A percentile compares a stretch with the other conserved stretches of the same genome.
phyloP scores from a whole-genome alignment of 2,888 invertebrate species.

The Phortica okadai region DNA sequence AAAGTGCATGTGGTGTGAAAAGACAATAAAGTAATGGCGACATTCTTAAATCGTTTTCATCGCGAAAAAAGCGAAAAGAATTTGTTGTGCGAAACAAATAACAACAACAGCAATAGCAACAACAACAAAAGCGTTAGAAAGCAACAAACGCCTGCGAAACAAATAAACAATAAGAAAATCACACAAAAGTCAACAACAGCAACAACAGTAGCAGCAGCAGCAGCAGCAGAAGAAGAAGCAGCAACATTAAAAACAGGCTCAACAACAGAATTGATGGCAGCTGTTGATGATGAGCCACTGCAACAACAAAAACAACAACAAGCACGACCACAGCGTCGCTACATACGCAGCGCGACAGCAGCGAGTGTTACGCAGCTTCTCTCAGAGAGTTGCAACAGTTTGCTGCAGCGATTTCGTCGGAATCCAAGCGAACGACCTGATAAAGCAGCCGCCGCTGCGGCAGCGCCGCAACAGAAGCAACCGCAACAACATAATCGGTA shows the following conservation, averaged over 20 bases:
- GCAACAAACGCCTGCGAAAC: constrained; percentile 50
- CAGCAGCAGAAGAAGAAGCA: constrained; percentile 39
- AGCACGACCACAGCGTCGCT: constrained; percentile 82
- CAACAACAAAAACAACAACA: constrained; percentile 45
- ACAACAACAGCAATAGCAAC: constrained; percentile 51
- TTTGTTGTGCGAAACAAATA: constrained; percentile 53
- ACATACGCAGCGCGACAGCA: constrained; percentile 86
- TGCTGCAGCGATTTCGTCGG: constrained; percentile 87
- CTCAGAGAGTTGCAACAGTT: constrained; percentile 90
- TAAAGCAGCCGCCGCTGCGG: constrained; percentile 59
- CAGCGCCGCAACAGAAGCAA: constrained; percentile 38
- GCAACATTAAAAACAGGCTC: constrained; percentile 46
- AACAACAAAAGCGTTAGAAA: constrained; percentile 43
- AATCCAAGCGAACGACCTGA: constrained; percentile 85
- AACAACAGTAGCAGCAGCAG: constrained; percentile 39
- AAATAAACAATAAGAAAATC: constrained; percentile 35
- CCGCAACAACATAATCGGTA: constrained; percentile 67
- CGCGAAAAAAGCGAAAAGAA: constrained; percentile 73
- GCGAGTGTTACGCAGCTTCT: constrained; percentile 91
- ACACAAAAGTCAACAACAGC: constrained; percentile 43
- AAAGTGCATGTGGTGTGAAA: not conserved
- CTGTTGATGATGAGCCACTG: constrained; percentile 24
- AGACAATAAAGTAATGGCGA: constrained; percentile 58
- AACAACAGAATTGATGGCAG: constrained; percentile 12
- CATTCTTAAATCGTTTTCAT: constrained; percentile 74